A percentile compares a stretch with the other conserved stretches of the same genome.
These are phyloP conservation scores for Anguilla marmorata DNA, from an alignment of 2,797 vertebrate species.

Conservation along the genomic window DNA sequence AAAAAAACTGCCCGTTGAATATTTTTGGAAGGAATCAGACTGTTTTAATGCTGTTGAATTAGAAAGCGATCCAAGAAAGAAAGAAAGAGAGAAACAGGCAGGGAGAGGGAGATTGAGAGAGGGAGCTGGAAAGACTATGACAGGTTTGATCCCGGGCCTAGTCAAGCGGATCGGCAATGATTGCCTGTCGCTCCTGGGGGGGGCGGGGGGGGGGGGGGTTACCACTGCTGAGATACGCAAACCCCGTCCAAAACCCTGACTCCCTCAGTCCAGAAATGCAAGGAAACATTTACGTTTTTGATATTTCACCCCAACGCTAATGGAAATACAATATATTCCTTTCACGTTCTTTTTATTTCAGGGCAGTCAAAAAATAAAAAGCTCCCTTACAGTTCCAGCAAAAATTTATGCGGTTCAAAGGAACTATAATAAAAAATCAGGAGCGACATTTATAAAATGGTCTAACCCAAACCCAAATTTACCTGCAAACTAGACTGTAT, in stretches of 20 bases:
- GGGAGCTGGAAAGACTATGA: not conserved
- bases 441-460: too few relatives aligned
- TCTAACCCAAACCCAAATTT: too few relatives aligned
- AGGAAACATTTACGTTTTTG: not conserved
- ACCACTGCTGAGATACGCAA: not conserved
- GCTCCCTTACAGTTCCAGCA: too few relatives aligned
- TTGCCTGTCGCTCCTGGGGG: not conserved
- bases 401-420: not conserved
- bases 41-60: not conserved
- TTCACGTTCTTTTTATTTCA: not conserved
- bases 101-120: not conserved
- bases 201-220: not conserved
- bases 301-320: not conserved
- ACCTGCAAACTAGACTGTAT: too few relatives aligned
- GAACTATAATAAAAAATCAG: not conserved
- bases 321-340: not conserved
- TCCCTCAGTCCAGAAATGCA: not conserved
- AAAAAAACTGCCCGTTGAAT: not conserved
- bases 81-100: not conserved
- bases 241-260: not conserved
- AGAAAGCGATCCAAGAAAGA: not conserved
- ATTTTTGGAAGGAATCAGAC: not conserved
- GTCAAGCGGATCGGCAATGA: not conserved
- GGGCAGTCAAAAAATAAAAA: not conserved
- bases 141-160: not conserved